Evolutionary conservation across 2,888 invertebrate genomes (phyloP).

Genomic region (Pollenia amentaria): DNA sequence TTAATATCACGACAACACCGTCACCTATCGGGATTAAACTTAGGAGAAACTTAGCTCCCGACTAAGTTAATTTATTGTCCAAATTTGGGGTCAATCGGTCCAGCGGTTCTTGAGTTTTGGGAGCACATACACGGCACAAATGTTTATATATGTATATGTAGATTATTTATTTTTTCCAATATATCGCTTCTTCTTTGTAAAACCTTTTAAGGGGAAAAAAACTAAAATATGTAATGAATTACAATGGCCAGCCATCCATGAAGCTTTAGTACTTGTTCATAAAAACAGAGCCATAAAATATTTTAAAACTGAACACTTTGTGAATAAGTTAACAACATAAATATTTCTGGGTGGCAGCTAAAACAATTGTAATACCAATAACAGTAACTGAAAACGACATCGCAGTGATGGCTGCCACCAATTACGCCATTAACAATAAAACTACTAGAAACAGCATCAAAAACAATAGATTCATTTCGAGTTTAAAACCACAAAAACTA

Average conservation of each 20-base stretch:
- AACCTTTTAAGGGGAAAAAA: too few species aligned
- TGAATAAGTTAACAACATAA: constrained; percentile 23
- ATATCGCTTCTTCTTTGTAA: too few species aligned
- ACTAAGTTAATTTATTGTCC: too few species aligned
- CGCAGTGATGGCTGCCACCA: not conserved
- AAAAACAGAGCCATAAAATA: constrained; percentile 2
- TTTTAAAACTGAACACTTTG: constrained; percentile 26
- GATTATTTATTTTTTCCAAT: too few species aligned
- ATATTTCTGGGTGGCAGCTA: constrained; percentile 25
- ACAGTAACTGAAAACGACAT: not conserved
- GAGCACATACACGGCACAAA: too few species aligned
- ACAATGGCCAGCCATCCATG: not conserved
- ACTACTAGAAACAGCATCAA: not conserved
- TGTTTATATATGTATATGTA: too few species aligned
- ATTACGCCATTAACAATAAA: not conserved
- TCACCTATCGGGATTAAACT: too few species aligned
- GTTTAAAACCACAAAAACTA: constrained; percentile 3
- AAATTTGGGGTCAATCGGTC: too few species aligned
- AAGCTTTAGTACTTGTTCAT: not conserved
- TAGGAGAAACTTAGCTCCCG: too few species aligned
- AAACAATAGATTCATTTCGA: constrained; percentile 20
- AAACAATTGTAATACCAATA: not conserved
- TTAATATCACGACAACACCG: too few species aligned
- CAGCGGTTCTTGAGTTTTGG: too few species aligned
- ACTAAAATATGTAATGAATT: not conserved